Base-by-base conservation (phyloP, 2,888 invertebrate species). In the Drosophila vallismaia region DNA sequence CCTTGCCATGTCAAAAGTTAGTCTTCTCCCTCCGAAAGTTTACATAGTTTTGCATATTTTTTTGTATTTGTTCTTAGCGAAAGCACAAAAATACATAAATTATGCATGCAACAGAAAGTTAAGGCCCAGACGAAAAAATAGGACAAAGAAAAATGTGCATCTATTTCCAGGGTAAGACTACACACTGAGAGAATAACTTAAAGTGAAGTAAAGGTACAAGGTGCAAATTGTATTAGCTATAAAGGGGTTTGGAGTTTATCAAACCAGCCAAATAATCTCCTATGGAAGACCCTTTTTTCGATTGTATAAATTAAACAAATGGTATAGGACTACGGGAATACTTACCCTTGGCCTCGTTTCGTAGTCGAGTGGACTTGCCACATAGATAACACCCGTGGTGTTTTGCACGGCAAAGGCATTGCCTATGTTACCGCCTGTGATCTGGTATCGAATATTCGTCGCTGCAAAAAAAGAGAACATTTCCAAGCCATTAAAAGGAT, bases 391-490 rank as follows among this genome's bases (percentile, higher is more conserved):
- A 82, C 99, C 99, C 77, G 98, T 98, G 95, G 97, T 97, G 92
- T 98, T 98, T 93, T 98, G 97, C 90, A 98, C 98, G 86, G 97
- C 98, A 92, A 98, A 98, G 29, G 98, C 98, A 89, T 98, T 98
- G 78, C 98, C 98, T 94, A 97, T 95, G 95, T 98, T 98, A 94
- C 98, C 98, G 95, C 97, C 97, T 93, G 97, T 98, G 93, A 99
- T 98, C 95, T 98, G 98, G 94, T 99, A 99, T 94, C 98, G 97
- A 95, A 99, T 97, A 95, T 97, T 96, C 93, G 98, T 97, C 92
- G 97, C 98, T 98, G 94, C 64, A 93, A 93, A 6, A 33, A 49
- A 8, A 33, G 19, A 14, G 12, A 48, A 9, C 26, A 4, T 8
- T 3, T n/a, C 4, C 44, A n/a, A 9, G 8, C 10, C 31, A 36